Evolutionary conservation across 2,888 invertebrate species (phyloP).

Genomic region (Gari tellinella): DNA sequence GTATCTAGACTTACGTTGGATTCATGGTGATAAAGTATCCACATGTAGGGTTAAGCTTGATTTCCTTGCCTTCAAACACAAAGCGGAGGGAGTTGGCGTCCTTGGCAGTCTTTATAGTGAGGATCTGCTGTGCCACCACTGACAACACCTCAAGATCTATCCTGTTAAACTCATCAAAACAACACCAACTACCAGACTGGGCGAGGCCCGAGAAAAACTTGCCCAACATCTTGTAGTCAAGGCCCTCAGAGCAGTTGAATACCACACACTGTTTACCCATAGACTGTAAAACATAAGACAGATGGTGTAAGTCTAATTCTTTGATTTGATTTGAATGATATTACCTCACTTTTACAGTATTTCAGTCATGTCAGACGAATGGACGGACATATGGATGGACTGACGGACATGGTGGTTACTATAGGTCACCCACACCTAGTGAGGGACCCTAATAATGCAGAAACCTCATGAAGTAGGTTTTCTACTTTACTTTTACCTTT

Average conservation of each 20-base stretch:
- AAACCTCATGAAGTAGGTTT: too few species aligned
- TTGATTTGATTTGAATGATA: too few species aligned
- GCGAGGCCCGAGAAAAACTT: conserved; percentile 84
- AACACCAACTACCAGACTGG: conserved; percentile 84
- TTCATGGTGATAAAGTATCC: conserved; percentile 85
- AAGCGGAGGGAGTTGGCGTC: conserved; percentile 80
- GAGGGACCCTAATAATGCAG: too few species aligned
- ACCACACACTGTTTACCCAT: conserved; percentile 84
- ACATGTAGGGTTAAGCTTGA: conserved; percentile 83
- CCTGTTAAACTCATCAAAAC: conserved; percentile 84
- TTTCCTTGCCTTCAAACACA: conserved; percentile 84
- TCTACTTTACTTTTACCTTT: too few species aligned
- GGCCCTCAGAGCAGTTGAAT: conserved; percentile 84
- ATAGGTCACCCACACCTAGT: too few species aligned
- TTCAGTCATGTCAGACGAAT: too few species aligned
- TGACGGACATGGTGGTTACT: too few species aligned
- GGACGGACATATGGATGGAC: too few species aligned
- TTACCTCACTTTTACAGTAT: too few species aligned
- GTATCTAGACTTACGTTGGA: conserved; percentile 72
- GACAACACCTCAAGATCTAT: conserved; percentile 84
- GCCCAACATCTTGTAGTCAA: conserved; percentile 84
- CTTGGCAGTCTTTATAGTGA: conserved; percentile 84
- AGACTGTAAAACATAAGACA: conserved; percentile 67
- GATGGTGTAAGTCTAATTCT: too few species aligned
- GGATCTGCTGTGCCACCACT: conserved; percentile 84